Evolutionary conservation across 2,888 invertebrate species (phyloP), one percentile per base, ranked within the genome.

Genomic region (Cryptus viduatorius): DNA sequence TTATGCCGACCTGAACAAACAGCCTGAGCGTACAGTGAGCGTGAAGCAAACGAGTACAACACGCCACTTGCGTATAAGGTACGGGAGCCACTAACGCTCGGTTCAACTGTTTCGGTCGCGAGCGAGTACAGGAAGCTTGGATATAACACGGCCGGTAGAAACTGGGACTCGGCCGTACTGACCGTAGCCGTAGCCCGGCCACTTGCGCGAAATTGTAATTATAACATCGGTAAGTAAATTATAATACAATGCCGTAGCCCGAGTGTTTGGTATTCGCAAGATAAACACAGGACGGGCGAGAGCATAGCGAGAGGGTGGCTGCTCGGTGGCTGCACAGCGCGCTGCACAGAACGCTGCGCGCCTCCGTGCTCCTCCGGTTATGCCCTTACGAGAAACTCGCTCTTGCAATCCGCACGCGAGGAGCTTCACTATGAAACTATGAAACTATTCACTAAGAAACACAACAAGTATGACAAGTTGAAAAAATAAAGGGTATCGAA

Each of bases 161-260:
- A 69, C 75, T 82, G 71, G 61, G 73, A 69, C 69, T 78, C 77
- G 69, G 56, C 73, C 80, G 37, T 59, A 68, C 83, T 78, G 87
- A 76, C 67, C 71, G 71, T 75, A 67, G 75, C 71, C 64, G 78
- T 48, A 50, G 68, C 61, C 75, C 14, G 14, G 80, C 83, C 90
- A 90, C 90, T 89, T 88, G 90, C 90, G 88, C 91, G 89, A 91
- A 93, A 93, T 93, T 93, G 92, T 93, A 93, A 93, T 93, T 93
- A 93, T 92, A 93, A 93, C 92, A 92, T 91, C 90, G 92, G 93
- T 93, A 93, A 93, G 93, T 93, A 93, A 93, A 93, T 93, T 93
- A 93, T 93, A 93, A 93, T 93, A 93, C 93, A 93, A 93, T 92
- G 91, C 91, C 87, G 88, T 79, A 80, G 87, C 88, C 82, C 86